phyloP scores from a whole-genome alignment of 2,888 invertebrate genomes.

The Prenolepis imparis region DNA sequence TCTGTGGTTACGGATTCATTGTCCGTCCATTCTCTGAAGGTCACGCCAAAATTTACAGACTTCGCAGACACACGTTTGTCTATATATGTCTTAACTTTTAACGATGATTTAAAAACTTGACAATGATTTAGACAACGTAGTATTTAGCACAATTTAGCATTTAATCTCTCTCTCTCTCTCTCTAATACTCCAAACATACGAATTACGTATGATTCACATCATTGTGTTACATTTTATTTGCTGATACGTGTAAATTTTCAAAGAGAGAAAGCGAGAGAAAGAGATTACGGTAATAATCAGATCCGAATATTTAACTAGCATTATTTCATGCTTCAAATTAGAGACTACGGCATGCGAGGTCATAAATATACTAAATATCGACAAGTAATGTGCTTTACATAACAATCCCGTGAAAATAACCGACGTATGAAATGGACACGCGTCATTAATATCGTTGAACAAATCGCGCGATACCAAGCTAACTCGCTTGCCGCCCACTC shows the following conservation, averaged over 20 bases:
- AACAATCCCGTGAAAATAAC: slow-evolving; percentile 60
- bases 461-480: slow-evolving; percentile 60
- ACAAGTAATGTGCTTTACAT: slow-evolving; percentile 54
- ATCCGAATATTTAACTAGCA: slow-evolving; percentile 23
- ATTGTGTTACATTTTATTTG: background rate
- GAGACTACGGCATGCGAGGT: background rate
- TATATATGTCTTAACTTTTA: background rate
- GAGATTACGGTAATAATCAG: slow-evolving; percentile 4
- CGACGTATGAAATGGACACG: slow-evolving; percentile 62
- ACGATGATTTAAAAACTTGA: background rate
- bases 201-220: background rate
- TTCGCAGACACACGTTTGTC: background rate
- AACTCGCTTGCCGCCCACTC: slow-evolving; percentile 64
- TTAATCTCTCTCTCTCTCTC: no score
- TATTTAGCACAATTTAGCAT: background rate
- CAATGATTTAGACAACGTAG: background rate
- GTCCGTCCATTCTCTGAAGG: slow-evolving; percentile 25
- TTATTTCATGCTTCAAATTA: slow-evolving; percentile 15
- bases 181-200: background rate
- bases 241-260: slow-evolving; percentile 7
- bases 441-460: slow-evolving; percentile 69
- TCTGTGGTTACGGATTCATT: slow-evolving; percentile 20
- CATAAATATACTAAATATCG: slow-evolving; percentile 52
- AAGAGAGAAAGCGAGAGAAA: background rate
- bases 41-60: slow-evolving; percentile 27